Percentiles rank a stretch among this genome's conserved stretches.
phyloP scores from a whole-genome alignment of 2,888 invertebrate genomes.

The Labia minor region DNA sequence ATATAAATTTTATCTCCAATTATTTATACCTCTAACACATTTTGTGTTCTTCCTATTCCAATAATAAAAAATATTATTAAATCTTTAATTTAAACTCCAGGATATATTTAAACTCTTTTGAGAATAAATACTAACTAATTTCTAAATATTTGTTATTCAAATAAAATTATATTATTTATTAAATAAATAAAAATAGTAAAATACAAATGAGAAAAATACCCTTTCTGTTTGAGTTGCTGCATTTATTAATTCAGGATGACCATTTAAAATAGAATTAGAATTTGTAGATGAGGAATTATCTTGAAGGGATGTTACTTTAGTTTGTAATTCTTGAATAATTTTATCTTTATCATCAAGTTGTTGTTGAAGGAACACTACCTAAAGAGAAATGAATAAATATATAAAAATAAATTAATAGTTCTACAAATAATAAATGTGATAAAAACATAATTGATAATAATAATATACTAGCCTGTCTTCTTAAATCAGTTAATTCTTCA shows the following conservation, averaged over 20 bases:
- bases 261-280: conserved; percentile 32
- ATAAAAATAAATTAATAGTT: conserved; percentile 14
- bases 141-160: no score
- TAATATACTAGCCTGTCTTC: conserved; percentile 69
- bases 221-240: conserved; percentile 80
- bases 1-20: no score
- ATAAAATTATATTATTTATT: no score
- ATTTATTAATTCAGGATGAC: conserved; percentile 49
- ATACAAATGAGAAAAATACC: conserved; percentile 41
- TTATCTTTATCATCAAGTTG: conserved; percentile 80
- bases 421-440: background rate
- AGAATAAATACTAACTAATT: no score
- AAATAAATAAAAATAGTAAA: no score
- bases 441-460: conserved; percentile 40
- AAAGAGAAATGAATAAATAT: conserved; percentile 18
- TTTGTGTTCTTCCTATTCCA: no score
- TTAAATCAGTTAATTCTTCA: conserved; percentile 63
- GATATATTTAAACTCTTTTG: no score
- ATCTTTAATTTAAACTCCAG: no score
- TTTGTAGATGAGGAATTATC: conserved; percentile 49
- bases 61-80: no score
- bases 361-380: conserved; percentile 43
- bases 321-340: conserved; percentile 65
- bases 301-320: conserved; percentile 39
- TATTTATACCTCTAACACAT: no score